Evolutionary conservation across 2,797 vertebrate species (phyloP).

Genomic region (Geotrypetes seraphini): DNA sequence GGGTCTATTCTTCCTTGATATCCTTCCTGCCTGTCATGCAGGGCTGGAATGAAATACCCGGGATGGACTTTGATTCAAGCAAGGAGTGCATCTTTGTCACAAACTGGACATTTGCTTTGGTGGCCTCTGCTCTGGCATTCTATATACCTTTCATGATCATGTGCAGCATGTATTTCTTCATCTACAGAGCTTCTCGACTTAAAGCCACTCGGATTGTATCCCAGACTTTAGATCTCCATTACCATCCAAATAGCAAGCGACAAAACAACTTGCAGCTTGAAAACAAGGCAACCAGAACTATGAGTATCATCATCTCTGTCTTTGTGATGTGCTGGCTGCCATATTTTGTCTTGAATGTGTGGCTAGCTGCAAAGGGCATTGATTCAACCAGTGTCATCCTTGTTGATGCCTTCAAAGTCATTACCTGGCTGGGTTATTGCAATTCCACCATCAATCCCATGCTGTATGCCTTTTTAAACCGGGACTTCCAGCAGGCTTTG

Average conservation of each 20-base stretch:
- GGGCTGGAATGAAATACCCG: slow-evolving; percentile 54
- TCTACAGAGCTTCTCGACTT: slow-evolving; percentile 47
- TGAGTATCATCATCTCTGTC: slow-evolving; percentile 47
- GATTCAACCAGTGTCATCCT: slow-evolving; percentile 17
- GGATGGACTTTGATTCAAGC: slow-evolving; percentile 32
- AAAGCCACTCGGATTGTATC: slow-evolving; percentile 46
- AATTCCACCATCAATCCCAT: slow-evolving; percentile 57
- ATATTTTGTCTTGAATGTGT: slow-evolving; percentile 48
- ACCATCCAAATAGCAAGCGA: slow-evolving; percentile 50
- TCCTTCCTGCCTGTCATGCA: slow-evolving; percentile 54
- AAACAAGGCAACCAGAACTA: slow-evolving; percentile 51
- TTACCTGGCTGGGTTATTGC: slow-evolving; percentile 55
- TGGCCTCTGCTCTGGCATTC: slow-evolving; percentile 47
- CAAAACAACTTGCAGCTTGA: slow-evolving; percentile 55
- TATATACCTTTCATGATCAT: slow-evolving; percentile 50
- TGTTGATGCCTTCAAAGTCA: slow-evolving; percentile 42
- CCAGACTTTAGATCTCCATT: slow-evolving; percentile 49
- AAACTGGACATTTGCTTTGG: slow-evolving; percentile 53
- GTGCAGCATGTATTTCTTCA: slow-evolving; percentile 59
- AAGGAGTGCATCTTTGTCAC: slow-evolving; percentile 52
- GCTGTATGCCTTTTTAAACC: slow-evolving; percentile 52
- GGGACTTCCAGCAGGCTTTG: slow-evolving; percentile 49
- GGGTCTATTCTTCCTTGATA: slow-evolving; percentile 53
- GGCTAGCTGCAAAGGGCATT: slow-evolving; percentile 32
- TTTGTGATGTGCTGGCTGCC: slow-evolving; percentile 53